Base-by-base conservation (phyloP, 2,797 vertebrate genomes). In the Spheniscus humboldti region DNA sequence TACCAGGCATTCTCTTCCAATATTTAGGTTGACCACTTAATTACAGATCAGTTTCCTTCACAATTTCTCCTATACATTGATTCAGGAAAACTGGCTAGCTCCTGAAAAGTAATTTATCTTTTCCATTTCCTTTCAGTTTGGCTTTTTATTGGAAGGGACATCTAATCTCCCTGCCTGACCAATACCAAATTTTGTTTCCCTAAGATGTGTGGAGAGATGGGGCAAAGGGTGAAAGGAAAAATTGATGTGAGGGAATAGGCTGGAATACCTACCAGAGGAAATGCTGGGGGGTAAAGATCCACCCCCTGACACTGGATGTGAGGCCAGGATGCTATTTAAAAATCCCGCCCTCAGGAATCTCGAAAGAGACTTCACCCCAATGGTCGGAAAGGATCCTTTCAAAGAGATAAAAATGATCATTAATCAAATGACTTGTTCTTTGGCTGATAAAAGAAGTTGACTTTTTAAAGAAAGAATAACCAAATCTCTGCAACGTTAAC, bases 271-370 rank as follows among this genome's bases (percentile, higher is more conserved):
- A 98, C 98, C 98, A 96, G 98, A 97, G 81, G 98, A 98, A 96
- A 98, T 98, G 97, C 98, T 98, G 96, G 98, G 97, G 92, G 98
- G 97, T 59, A 98, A 81, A 96, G 98, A 98, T 97, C 98, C 97
- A 86, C 97, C 97, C n/a, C 94, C 96, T 97, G 98, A 94, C 90
- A 98, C 97, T 94, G 98, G 98, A 97, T 97, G 97, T 50, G 98
- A 97, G 91, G 98, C 93, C 95, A 98, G 98, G 97, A 98, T 97
- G 96, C 97, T 97, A 97, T 97, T 98, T 97, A 98, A 97, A 97
- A 98, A 98, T 85, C 98, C 98, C 50, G 98, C 97, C 91, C 98
- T 98, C 97, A 98, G 98, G 98, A 98, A 98, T 96, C 98, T 98
- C 78, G 98, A 98, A 88, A 98, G 98, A 74, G 98, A 97, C 97